phyloP scores from a whole-genome alignment of 2,797 vertebrate genomes.

The Acrossocheilus wenchowensis region DNA sequence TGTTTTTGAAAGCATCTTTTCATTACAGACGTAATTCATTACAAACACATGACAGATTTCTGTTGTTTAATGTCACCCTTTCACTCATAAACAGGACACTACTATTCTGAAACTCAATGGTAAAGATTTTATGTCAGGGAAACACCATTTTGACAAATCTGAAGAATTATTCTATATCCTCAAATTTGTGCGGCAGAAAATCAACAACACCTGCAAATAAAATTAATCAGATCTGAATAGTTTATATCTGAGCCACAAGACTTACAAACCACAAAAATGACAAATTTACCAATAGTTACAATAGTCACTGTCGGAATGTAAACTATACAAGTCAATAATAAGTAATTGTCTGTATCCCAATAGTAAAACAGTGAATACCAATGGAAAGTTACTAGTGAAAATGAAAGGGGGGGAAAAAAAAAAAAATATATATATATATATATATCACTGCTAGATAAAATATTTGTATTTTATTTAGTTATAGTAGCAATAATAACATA shows the following conservation, averaged over 20 bases:
- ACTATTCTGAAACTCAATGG: not conserved
- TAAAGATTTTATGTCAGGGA: not conserved
- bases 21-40: not conserved
- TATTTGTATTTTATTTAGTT: not conserved
- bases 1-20: not conserved
- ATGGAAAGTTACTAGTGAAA: not conserved
- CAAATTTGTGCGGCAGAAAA: not conserved
- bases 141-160: no score
- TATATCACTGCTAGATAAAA: not conserved
- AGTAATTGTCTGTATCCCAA: not conserved
- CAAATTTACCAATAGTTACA: not conserved
- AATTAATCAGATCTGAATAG: not conserved
- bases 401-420: not conserved
- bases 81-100: not conserved
- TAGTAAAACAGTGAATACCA: not conserved
- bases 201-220: not conserved
- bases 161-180: not conserved
- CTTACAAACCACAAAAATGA: not conserved
- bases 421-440: no score
- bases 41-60: not conserved
- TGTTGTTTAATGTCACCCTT: not conserved
- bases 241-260: not conserved
- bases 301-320: not conserved
- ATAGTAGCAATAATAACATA: not conserved
- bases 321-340: not conserved